phyloP scores from a whole-genome alignment of 2,888 invertebrate genomes.

The Liposcelis brunnea region DNA sequence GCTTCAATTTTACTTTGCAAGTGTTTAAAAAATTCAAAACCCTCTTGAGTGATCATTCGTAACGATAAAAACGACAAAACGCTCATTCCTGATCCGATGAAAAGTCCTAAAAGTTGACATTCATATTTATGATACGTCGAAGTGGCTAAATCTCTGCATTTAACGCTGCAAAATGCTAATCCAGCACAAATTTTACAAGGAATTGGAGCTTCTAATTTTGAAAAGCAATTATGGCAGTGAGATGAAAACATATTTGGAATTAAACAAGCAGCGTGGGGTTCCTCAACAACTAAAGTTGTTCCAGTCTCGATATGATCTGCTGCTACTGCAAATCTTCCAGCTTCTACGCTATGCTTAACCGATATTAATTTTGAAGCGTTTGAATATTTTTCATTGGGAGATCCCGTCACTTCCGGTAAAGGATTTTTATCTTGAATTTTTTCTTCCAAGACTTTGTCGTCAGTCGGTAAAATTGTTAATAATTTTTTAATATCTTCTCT shows the following conservation, averaged over 20 bases:
- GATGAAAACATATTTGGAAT: constrained; percentile 55
- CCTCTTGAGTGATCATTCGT: constrained; percentile 56
- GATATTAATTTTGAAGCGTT: constrained; percentile 38
- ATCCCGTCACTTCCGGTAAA: constrained; percentile 29
- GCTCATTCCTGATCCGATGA: constrained; percentile 72
- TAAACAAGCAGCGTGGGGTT: constrained; percentile 55
- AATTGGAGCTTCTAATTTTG: constrained; percentile 42
- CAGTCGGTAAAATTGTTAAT: neutral
- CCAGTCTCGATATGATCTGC: constrained; percentile 43
- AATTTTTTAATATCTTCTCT: neutral
- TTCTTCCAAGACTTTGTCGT: neutral
- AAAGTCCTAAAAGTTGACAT: constrained; percentile 53
- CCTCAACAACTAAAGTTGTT: constrained; percentile 51
- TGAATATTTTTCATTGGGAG: constrained; percentile 25
- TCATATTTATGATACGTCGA: constrained; percentile 55
- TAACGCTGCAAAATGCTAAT: constrained; percentile 53
- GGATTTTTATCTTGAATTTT: neutral
- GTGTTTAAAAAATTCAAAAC: constrained; percentile 23
- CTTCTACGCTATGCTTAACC: constrained; percentile 37
- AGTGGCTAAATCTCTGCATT: constrained; percentile 46
- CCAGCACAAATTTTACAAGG: constrained; percentile 57
- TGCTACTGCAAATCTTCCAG: constrained; percentile 55
- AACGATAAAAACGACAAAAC: constrained; percentile 56
- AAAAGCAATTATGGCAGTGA: constrained; percentile 66
- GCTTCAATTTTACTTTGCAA: constrained; percentile 3